phyloP scores from a whole-genome alignment of 2,797 vertebrate genomes.

The Arctocebus calabarensis region DNA sequence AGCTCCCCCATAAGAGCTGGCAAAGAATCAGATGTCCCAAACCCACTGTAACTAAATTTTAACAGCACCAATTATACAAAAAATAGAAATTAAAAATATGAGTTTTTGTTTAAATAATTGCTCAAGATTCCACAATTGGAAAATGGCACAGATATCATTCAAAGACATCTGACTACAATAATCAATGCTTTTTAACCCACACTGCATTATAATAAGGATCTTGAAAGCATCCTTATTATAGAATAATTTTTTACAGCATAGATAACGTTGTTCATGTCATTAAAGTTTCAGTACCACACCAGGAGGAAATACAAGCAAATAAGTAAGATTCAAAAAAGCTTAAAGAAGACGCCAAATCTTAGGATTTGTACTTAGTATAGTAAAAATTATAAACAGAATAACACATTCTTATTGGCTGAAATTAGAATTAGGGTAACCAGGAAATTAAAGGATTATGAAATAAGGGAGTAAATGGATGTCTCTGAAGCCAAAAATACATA shows the following conservation, averaged over 20 bases:
- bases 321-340: background rate
- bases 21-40: background rate
- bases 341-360: background rate
- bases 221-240: background rate
- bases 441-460: background rate
- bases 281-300: background rate
- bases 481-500: no score
- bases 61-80: background rate
- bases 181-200: no score
- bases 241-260: background rate
- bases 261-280: background rate
- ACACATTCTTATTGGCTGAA: background rate
- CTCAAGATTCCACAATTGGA: background rate
- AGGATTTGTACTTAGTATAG: background rate
- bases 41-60: background rate
- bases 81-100: background rate
- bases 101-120: background rate
- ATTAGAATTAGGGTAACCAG: background rate
- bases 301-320: background rate
- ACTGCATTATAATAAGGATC: background rate
- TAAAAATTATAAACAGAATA: background rate
- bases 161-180: no score
- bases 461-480: background rate
- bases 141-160: background rate
- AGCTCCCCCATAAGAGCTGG: background rate